Percentiles rank a stretch among this genome's conserved stretches.
phyloP scores from a whole-genome alignment of 2,113 vertebrate species.

The Acanthochromis polyacanthus region DNA sequence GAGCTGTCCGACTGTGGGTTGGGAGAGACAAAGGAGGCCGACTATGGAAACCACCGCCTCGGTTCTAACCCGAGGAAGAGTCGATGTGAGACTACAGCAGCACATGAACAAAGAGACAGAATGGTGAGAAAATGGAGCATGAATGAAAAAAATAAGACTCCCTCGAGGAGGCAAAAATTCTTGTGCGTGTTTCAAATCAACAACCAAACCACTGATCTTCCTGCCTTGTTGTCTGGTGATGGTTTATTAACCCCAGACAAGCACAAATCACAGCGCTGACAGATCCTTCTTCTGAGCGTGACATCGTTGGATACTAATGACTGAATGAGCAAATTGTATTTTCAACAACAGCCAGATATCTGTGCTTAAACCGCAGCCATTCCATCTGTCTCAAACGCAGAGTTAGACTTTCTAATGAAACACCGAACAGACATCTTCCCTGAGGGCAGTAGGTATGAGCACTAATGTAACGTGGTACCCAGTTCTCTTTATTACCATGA shows the following conservation, averaged over 20 bases:
- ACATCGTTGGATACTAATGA: conserved; percentile 27
- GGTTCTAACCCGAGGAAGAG: conserved; percentile 33
- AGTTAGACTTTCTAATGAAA: conserved; percentile 2
- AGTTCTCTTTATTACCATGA: conserved; percentile 12
- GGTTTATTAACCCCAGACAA: conserved; percentile 44
- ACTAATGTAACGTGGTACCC: conserved; percentile 9
- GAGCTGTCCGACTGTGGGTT: conserved; percentile 31
- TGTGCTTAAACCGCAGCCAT: conserved; percentile 21
- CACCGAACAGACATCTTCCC: conserved; percentile 13
- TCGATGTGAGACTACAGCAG: conserved; percentile 18
- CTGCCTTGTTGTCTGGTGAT: conserved; percentile 29
- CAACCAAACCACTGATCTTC: conserved; percentile 34
- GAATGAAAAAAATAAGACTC: neutral
- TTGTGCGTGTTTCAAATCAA: conserved; percentile 52
- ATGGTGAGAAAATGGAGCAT: conserved; percentile 19
- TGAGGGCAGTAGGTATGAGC: neutral
- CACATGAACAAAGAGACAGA: conserved; percentile 2
- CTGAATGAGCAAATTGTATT: conserved; percentile 39
- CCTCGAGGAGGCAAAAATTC: neutral
- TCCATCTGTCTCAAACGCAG: conserved; percentile 34
- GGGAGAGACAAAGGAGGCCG: conserved; percentile 38
- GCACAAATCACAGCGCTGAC: conserved; percentile 50
- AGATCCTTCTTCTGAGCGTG: conserved; percentile 10
- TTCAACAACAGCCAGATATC: conserved; percentile 34
- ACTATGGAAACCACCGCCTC: conserved; percentile 40